Evolutionary conservation across 2,113 vertebrate genomes (phyloP), one percentile per base, ranked within the genome.

Genomic region (Oryzias javanicus): DNA sequence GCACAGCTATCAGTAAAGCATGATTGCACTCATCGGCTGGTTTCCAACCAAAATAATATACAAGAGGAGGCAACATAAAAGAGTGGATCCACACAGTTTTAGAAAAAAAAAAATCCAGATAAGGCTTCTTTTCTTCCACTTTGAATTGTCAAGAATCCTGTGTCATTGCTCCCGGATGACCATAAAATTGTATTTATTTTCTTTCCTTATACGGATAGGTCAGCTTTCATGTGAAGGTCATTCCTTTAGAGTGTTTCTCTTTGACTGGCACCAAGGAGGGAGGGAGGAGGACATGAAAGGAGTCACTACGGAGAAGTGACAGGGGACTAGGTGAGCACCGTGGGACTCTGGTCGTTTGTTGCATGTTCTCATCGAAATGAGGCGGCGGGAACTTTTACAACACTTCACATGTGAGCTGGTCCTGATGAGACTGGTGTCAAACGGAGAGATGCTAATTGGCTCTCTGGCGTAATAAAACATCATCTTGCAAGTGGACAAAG

Each of bases 381-480:
- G 73, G 58, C 57, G 50, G 62, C 19, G 40, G 13, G 54, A 78
- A 71, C 62, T 60, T 72, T 63, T 4, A 45, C 27, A 17, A 62
- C 70, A 53, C n/a, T 63, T 73, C 60, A 88, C 86, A 73, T 76
- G 73, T 83, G 69, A 87, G 74, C 64, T 41, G 69, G 49, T 67
- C 62, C 62, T 73, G 77, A 76, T 19, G 29, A 78, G 74, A 60
- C 17, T 22, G 49, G 72, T 76, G 80, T 89, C 83, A 84, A 78
- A 71, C 29, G 76, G 79, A 79, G 67, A 22, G 60, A 62, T 8
- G 15, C 67, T 90, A 84, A 88, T 87, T 87, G 80, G 74, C 58
- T 82, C 70, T 76, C 58, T 73, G 50, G 79, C 41, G 13, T 72
- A 79, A 74, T 61, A 53, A 66, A 64, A 67, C 60, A 53, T 71